Conservation (phyloP, 1,140 invertebrate genomes). For the Bombus consobrinus region DNA sequence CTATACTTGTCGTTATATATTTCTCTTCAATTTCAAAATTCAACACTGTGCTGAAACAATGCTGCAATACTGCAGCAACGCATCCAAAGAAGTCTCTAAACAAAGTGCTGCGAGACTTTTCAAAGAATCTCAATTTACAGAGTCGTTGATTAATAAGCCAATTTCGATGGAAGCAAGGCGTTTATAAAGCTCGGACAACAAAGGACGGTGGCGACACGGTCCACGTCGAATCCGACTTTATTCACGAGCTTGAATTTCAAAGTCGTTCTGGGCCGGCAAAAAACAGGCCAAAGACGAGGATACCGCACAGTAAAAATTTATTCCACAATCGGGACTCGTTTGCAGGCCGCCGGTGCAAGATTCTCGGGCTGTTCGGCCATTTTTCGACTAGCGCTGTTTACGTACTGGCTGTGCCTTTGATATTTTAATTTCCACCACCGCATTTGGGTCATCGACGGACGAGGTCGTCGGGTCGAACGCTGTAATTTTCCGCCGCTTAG, state of each 20-base stretch:
- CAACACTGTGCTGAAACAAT: not conserved
- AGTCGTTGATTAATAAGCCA: constrained; percentile 3
- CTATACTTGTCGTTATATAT: not conserved
- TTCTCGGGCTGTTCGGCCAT: not conserved
- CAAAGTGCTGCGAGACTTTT: not conserved
- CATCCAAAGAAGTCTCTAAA: not conserved
- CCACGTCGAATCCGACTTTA: not conserved
- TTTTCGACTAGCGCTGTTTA: not conserved
- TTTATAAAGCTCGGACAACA: constrained; percentile 2
- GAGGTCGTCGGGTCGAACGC: not conserved
- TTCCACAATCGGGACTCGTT: not conserved
- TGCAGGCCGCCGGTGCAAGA: not conserved
- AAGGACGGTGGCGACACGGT: not conserved
- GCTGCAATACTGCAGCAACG: not conserved
- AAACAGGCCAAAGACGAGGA: not conserved
- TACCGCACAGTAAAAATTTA: not conserved
- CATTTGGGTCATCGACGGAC: constrained; percentile 1
- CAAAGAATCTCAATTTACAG: constrained; percentile 20
- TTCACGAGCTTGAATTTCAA: constrained; percentile 8
- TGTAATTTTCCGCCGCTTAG: not conserved
- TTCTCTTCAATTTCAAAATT: not conserved
- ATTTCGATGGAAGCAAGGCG: not conserved
- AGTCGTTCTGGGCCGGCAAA: not conserved
- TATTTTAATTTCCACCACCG: constrained; percentile 14
- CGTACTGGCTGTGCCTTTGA: not conserved